phyloP scores from a whole-genome alignment of 2,113 vertebrate species.

The Dicerorhinus sumatrensis region DNA sequence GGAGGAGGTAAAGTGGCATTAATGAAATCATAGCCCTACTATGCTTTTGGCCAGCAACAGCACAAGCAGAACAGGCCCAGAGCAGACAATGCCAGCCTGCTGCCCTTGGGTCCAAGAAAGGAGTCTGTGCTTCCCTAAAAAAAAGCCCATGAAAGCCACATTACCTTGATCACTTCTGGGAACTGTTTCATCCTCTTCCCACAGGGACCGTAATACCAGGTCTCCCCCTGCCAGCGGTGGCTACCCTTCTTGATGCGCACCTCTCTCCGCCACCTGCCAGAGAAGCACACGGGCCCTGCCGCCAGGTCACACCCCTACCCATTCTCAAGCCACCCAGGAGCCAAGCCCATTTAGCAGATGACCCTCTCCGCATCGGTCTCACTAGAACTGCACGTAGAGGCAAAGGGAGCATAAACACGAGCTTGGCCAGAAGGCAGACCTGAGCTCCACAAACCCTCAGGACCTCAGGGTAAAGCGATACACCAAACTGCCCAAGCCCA shows the following conservation, averaged over 20 bases:
- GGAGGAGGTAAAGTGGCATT: conserved; percentile 4
- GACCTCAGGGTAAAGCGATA: not conserved
- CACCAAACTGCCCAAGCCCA: not conserved
- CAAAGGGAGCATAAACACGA: not conserved
- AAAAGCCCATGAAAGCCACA: not conserved
- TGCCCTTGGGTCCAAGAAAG: not conserved
- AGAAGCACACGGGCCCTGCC: conserved; percentile 66
- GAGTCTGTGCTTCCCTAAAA: not conserved
- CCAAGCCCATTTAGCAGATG: conserved; percentile 22
- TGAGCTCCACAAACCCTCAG: not conserved
- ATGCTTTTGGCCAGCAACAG: not conserved
- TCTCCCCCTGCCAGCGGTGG: conserved; percentile 96
- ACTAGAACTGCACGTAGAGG: not conserved
- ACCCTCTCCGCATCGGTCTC: not conserved
- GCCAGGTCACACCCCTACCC: conserved; percentile 71
- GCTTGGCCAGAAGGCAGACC: not conserved
- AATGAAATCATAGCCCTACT: not conserved
- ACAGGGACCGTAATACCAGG: conserved; percentile 98
- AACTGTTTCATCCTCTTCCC: conserved; percentile 98
- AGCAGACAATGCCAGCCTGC: not conserved
- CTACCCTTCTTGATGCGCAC: conserved; percentile 94
- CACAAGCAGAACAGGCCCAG: not conserved
- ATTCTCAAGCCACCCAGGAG: conserved; percentile 41
- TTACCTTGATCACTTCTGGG: conserved; percentile 97
- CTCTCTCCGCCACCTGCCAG: conserved; percentile 94